Percentiles rank a stretch among this genome's conserved stretches.
Evolutionary conservation across 1,140 invertebrate genomes (phyloP).

Genomic region (Ceratoteleas bidentatus): DNA sequence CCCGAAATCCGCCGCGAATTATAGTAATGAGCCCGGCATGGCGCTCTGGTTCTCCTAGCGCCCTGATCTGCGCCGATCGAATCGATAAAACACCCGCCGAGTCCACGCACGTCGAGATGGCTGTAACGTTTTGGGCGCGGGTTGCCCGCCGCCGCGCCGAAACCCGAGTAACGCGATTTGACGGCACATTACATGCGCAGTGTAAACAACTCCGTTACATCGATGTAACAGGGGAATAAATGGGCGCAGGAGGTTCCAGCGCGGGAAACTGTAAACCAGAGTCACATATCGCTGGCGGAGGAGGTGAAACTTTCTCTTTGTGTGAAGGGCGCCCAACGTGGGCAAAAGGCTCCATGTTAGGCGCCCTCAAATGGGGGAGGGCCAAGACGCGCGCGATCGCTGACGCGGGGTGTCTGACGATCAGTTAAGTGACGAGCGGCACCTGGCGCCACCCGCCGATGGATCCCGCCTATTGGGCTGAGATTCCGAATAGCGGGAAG

Average conservation of each 20-base stretch:
- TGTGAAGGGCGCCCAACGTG: too few relatives aligned
- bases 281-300: slow-evolving; percentile 77
- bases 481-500: slow-evolving; percentile 2
- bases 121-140: neutral
- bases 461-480: neutral
- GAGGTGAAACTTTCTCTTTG: slow-evolving; percentile 73
- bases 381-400: slow-evolving; percentile 5
- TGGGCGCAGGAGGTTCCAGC: slow-evolving; percentile 73
- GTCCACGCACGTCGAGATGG: neutral
- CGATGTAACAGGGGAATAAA: slow-evolving; percentile 78
- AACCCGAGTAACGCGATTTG: slow-evolving; percentile 57
- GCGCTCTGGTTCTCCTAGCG: slow-evolving; percentile 43
- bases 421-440: neutral
- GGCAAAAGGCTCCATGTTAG: slow-evolving; percentile 37
- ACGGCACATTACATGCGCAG: slow-evolving; percentile 81
- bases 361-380: slow-evolving; percentile 32
- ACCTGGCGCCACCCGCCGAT: neutral
- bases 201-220: slow-evolving; percentile 83
- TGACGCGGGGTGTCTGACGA: neutral
- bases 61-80: slow-evolving; percentile 72
- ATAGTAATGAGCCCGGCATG: neutral
- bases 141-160: neutral
- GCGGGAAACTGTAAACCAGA: slow-evolving; percentile 80
- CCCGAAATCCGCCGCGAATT: neutral
- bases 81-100: slow-evolving; percentile 69